Evolutionary conservation across 2,113 vertebrate genomes (phyloP).

Genomic region (Mungos mungo): DNA sequence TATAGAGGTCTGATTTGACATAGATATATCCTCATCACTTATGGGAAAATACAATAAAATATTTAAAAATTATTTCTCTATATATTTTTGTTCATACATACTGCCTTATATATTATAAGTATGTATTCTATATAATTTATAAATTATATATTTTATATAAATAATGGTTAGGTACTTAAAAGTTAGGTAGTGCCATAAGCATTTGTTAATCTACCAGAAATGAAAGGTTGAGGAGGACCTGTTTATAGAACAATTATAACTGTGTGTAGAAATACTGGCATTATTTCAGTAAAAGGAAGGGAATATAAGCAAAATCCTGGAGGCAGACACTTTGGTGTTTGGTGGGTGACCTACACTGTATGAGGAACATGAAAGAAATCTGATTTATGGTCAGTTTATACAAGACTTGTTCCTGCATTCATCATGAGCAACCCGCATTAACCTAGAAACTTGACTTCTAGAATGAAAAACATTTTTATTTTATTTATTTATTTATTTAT

Average conservation of each 20-base stretch:
- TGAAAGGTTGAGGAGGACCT: background rate
- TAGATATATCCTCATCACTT: background rate
- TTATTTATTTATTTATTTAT: fast-evolving
- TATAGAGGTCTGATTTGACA: background rate
- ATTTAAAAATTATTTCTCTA: background rate
- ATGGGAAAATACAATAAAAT: background rate
- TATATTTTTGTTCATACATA: background rate
- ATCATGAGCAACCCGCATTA: background rate
- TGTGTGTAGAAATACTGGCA: background rate
- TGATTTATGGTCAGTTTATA: background rate
- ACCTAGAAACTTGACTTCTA: background rate
- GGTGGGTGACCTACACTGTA: background rate
- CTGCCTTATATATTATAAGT: background rate
- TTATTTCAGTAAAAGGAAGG: background rate
- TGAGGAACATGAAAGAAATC: background rate
- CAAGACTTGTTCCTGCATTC: background rate
- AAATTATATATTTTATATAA: background rate
- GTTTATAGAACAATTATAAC: background rate
- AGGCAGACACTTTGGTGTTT: background rate
- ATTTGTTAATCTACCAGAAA: background rate
- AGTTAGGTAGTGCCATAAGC: background rate
- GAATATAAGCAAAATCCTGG: background rate
- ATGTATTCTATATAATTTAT: background rate
- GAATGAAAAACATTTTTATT: background rate
- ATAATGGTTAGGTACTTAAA: background rate